Evolutionary conservation across 2,113 vertebrate species (phyloP).

Genomic region (Pygoscelis adeliae): DNA sequence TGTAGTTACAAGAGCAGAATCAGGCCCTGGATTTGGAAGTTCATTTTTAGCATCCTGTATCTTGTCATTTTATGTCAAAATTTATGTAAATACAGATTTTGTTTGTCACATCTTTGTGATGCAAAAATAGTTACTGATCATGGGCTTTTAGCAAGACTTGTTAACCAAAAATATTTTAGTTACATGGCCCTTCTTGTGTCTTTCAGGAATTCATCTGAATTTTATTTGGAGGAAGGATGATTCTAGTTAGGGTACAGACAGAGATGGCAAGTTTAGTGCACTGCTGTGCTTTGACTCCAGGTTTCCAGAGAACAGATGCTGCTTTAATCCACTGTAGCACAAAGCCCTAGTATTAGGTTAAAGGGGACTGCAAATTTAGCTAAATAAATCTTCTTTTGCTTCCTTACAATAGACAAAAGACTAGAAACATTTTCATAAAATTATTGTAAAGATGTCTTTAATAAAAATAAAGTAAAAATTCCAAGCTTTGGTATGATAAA

Average conservation of each 20-base stretch:
- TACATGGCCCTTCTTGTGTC: background rate
- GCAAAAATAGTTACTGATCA: background rate
- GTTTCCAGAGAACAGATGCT: conserved; percentile 64
- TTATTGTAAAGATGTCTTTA: background rate
- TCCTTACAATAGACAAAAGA: conserved; percentile 25
- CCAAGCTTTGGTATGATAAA: background rate
- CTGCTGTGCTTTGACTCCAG: conserved; percentile 52
- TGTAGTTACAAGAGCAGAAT: background rate
- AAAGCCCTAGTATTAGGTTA: conserved; percentile 64
- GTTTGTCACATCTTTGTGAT: background rate
- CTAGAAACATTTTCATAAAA: background rate
- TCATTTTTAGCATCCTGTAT: background rate
- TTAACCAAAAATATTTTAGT: background rate
- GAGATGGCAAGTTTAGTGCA: conserved; percentile 14
- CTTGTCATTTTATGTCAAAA: background rate
- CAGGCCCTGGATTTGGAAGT: background rate
- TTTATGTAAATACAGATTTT: background rate
- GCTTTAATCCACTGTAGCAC: conserved; percentile 64
- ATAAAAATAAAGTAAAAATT: background rate
- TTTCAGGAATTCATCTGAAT: background rate
- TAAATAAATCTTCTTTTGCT: conserved; percentile 62
- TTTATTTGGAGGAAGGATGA: background rate
- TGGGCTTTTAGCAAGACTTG: background rate
- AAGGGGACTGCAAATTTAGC: conserved; percentile 43
- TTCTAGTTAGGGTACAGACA: background rate